Conservation (phyloP, 2,797 vertebrate species). For the Sparidentex hasta region DNA sequence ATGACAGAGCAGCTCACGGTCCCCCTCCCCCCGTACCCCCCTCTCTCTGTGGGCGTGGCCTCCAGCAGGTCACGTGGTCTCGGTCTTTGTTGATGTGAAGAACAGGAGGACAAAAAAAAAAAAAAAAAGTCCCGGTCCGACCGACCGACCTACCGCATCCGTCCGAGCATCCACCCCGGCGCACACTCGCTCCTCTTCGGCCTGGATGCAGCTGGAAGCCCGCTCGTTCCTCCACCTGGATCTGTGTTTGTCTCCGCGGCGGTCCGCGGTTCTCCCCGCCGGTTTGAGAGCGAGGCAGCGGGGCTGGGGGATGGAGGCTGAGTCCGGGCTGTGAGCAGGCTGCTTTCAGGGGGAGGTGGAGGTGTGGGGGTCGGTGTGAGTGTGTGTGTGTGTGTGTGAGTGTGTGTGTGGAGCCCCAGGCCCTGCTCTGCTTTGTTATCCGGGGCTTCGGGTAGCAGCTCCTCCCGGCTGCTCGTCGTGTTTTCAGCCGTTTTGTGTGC, state of each 20-base stretch:
- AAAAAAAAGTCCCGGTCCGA: constrained; percentile 44
- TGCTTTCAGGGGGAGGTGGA: constrained; percentile 46
- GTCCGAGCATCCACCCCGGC: constrained; percentile 30
- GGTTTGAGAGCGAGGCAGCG: constrained; percentile 54
- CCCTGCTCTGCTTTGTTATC: constrained; percentile 74
- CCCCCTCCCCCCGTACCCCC: background rate
- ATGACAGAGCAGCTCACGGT: too few species aligned
- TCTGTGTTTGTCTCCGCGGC: constrained; percentile 28
- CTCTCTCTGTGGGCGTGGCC: constrained; percentile 65
- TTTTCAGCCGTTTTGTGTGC: background rate
- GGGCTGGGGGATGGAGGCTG: constrained; percentile 73
- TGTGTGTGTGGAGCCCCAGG: constrained; percentile 57
- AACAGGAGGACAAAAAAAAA: constrained; percentile 47
- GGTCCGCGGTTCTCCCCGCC: constrained; percentile 35
- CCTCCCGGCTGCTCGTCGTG: constrained; percentile 1
- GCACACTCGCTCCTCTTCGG: constrained; percentile 37
- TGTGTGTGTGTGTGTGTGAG: too few species aligned
- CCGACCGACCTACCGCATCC: background rate
- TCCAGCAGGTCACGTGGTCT: constrained; percentile 69
- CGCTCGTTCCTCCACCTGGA: constrained; percentile 5
- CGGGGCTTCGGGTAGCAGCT: constrained; percentile 19
- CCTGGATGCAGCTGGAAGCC: constrained; percentile 48
- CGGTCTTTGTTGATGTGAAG: constrained; percentile 76
- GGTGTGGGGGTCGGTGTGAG: constrained; percentile 64
- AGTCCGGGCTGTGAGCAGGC: constrained; percentile 67